Base-by-base conservation (phyloP, 2,113 vertebrate species). In the Centropus bengalensis region DNA sequence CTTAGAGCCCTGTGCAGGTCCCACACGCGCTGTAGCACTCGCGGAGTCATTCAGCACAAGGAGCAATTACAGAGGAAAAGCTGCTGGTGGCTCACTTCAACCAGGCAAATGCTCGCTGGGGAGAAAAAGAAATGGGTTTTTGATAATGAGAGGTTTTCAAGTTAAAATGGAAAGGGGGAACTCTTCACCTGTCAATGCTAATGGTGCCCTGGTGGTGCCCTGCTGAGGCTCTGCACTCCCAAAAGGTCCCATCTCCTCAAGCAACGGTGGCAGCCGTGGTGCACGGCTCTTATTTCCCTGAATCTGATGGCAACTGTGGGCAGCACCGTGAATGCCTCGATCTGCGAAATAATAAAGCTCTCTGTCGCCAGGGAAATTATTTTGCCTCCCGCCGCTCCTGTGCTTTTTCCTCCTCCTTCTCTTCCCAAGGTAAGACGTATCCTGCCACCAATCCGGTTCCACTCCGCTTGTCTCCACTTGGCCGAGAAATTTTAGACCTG, bases 11-110 rank as follows among this genome's bases (percentile, higher is more conserved):
- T 40, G 0, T 2, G 14, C 32, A 14, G 45, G 33, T 14, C 52
- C 2, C 77, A 23, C 76, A 1, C 1, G 6, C 36, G 9, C 5
- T 0, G 18, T 1, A 27, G 36, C 44, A 0, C 74, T 32, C 9
- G 1, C 62, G 7, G 18, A 3, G 12, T 63, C 60, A 11, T 44
- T 12, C 42, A 33, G 33, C 78, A 54, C 74, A 33, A n/a, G 0
- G 58, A 79, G 93, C 96, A 96, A 58, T 95, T 96, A 47, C 81
- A 32, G 12, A 42, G 2, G 40, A 10, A 62, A 93, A 80, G 91
- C 91, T 89, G 92, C 88, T 82, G 90, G 91, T 86, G 94, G 92
- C 95, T 95, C 93, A 81, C 90, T 93, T 70, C 66, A 62, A 27
- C 88, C 60, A 36, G 83, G 36, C 54, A 86, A 93, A 33, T 0